Evolutionary conservation across 2,797 vertebrate species (phyloP).

Genomic region (Chrysocyon brachyurus): DNA sequence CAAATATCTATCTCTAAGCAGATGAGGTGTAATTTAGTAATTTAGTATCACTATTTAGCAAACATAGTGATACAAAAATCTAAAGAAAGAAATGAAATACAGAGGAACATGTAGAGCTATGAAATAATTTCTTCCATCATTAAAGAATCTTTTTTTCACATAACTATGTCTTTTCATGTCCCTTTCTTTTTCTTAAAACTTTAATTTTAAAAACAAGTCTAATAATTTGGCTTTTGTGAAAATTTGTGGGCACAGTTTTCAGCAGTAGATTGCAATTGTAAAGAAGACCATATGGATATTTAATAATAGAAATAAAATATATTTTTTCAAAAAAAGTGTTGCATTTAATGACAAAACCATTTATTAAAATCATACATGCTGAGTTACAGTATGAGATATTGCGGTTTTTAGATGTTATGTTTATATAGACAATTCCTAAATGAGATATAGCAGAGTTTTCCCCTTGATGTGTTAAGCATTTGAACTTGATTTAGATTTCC

Average conservation of each 20-base stretch:
- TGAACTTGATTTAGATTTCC: neutral
- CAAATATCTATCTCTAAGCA: neutral
- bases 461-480: neutral
- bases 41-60: neutral
- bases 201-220: neutral
- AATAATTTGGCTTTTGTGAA: neutral
- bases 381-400: neutral
- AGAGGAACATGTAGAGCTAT: neutral
- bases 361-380: neutral
- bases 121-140: neutral
- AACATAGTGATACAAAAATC: neutral
- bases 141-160: neutral
- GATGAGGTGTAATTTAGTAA: neutral
- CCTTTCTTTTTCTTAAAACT: neutral
- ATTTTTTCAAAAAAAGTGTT: neutral
- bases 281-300: neutral
- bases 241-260: neutral
- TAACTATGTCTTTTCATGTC: neutral
- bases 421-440: neutral
- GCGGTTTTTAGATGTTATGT: neutral
- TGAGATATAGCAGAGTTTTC: neutral
- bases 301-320: neutral
- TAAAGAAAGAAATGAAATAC: neutral
- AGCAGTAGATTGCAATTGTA: neutral
- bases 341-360: neutral